Evolutionary conservation across 2,797 vertebrate genomes (phyloP), one percentile per base, ranked within the genome.

Genomic region (Bradypodion ventrale): DNA sequence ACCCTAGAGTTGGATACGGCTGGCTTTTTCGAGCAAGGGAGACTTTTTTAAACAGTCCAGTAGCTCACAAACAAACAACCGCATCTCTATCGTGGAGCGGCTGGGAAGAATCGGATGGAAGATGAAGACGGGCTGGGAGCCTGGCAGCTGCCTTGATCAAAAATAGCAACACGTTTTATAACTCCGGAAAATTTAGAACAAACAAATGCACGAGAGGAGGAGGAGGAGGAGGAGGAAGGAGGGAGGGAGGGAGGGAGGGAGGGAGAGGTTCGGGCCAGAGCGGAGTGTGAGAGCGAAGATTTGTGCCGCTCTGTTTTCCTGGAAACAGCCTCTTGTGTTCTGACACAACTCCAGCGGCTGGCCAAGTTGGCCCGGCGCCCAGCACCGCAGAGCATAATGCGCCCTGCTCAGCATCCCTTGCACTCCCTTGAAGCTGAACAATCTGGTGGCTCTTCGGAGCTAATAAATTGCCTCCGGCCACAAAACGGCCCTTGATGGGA

Each of bases 111-210:
- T 8, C 9, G 29, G 21, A 27, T 76, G 49, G 8, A 68, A 29
- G 40, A 75, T 79, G 83, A 63, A 70, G 42, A 85, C 21, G 76
- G 0, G 6, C 32, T 73, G 87, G 78, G 91, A 90, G 81, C 66
- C 0, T 49, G 88, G 88, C 90, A 76, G 93, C 89, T 93, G 90
- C 87, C 88, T 89, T 93, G 92, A 84, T 91, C 93, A 90, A 93
- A 94, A 94, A 94, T 94, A 94, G 92, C 92, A 91, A 84, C 91
- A 89, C 91, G 90, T 93, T 93, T 92, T 92, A 83, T 90, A 92
- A 92, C 89, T 90, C 91, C 75, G 93, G 91, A 94, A 93, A 92
- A 91, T 80, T 90, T 83, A 81, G 90, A 91, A 91, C 92, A 94
- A 93, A 93, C 90, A 91, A 91, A 83, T 62, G 52, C 76, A 77